Base-by-base conservation (phyloP, 2,888 invertebrate genomes). In the Stegophylla sp. region DNA sequence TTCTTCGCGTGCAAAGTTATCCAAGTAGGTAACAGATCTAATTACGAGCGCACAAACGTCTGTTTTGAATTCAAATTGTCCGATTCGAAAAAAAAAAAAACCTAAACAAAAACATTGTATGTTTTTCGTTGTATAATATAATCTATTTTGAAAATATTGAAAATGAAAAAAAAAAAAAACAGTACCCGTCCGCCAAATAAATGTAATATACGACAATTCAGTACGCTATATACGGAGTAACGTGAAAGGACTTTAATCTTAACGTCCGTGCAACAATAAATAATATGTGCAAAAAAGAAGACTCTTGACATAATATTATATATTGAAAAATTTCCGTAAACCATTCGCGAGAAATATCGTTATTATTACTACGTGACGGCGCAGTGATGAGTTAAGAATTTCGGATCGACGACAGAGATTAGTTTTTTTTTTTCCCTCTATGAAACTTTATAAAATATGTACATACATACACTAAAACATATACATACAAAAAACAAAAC, bases 11-110 rank as follows among this genome's bases (percentile, higher is more conserved):
- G 12, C 17, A 66, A 67, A 69, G 48, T 79, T 61, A 79, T 79
- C 41, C 23, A 12, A 61, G 20, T 48, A 71, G 45, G 28, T n/a
- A n/a, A n/a, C n/a, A 77, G 67, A 67, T 77, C 56, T 67, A 69
- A 79, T 79, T 79, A 79, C 26, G 69, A 69, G 67, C 45, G 13
- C 61, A n/a, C n/a, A 79, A 69, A 61, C 69, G 23, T 69, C 45
- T 59, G 77, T 79, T 79, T 69, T 43, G 56, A 77, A 67, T 77
- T 69, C 61, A 48, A 79, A 79, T 61, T 79, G 67, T 59, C 51
- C 61, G 69, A 69, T 79, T 75, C 41, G 28, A 79, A 79, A 53
- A 61, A 56, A 53, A 61, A 56, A 26, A 20, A 66, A 67, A 66
- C 53, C 12, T 53, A 53, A 76, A 77, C 76, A 59, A 67, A 77